Conservation (phyloP, 2,113 vertebrate genomes). For the Stigmatopora argus region DNA sequence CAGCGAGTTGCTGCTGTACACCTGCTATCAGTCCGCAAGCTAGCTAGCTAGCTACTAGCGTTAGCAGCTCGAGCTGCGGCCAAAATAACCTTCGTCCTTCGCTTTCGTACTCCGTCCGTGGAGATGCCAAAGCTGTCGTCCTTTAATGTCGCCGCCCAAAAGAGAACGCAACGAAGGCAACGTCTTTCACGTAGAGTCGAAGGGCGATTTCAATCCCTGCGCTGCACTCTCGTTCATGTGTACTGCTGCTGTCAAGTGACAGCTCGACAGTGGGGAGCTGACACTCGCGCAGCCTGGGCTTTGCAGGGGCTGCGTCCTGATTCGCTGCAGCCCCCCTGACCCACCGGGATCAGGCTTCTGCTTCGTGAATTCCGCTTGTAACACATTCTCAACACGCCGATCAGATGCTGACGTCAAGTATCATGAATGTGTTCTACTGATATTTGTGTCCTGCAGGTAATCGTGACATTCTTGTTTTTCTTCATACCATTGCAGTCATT, state of each 20-base stretch:
- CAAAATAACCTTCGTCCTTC: conserved; percentile 31
- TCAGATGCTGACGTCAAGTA: not conserved
- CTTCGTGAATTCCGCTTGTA: not conserved
- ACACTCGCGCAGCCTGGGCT: conserved; percentile 36
- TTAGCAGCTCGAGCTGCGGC: conserved; percentile 19
- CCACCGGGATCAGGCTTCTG: not conserved
- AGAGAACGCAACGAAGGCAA: conserved; percentile 20
- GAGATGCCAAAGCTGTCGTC: conserved; percentile 23
- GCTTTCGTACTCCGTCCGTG: conserved; percentile 24
- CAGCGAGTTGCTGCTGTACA: conserved; percentile 19
- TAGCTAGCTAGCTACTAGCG: conserved; percentile 28
- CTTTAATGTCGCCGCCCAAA: conserved; percentile 27
- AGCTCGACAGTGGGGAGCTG: conserved; percentile 58
- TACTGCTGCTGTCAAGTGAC: conserved; percentile 56
- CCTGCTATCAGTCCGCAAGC: conserved; percentile 35
- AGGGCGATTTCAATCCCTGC: conserved; percentile 20
- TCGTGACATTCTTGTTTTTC: not conserved
- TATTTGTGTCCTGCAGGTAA: not conserved
- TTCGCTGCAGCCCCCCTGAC: conserved; percentile 37
- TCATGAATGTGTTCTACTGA: not conserved
- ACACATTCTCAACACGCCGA: not conserved
- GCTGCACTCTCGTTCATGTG: conserved; percentile 46
- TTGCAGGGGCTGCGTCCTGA: conserved; percentile 45
- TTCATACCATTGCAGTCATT: not conserved
- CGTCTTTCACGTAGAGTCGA: conserved; percentile 1